Evolutionary conservation across 2,113 vertebrate species (phyloP).

Genomic region (Phocoena sinus): DNA sequence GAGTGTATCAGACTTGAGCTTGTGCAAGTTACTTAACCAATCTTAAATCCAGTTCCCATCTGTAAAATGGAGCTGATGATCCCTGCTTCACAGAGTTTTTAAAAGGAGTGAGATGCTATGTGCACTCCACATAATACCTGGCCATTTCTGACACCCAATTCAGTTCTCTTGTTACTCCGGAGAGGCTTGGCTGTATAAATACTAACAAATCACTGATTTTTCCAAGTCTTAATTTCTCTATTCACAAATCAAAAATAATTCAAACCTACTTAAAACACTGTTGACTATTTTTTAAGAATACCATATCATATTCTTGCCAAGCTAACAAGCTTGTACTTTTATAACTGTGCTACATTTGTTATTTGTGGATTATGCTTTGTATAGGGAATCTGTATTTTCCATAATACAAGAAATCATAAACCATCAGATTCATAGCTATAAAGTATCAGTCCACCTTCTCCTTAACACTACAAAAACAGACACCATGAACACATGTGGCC

Average conservation of each 20-base stretch:
- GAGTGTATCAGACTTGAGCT: not conserved
- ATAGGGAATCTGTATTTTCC: not conserved
- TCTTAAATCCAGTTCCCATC: not conserved
- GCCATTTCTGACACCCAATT: not conserved
- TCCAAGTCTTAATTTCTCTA: conserved; percentile 8
- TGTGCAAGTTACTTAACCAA: not conserved
- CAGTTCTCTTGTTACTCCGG: not conserved
- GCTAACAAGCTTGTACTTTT: not conserved
- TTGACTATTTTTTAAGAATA: not conserved
- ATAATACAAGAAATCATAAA: not conserved
- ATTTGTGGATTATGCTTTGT: not conserved
- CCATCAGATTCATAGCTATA: not conserved
- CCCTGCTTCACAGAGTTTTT: not conserved
- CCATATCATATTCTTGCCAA: not conserved
- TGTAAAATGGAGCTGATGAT: not conserved
- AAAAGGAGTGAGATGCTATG: not conserved
- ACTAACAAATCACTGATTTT: not conserved
- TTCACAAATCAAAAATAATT: conserved; percentile 30
- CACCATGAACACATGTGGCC: not conserved
- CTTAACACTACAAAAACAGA: not conserved
- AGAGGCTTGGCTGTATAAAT: not conserved
- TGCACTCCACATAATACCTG: not conserved
- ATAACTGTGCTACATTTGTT: not conserved
- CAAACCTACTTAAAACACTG: not conserved
- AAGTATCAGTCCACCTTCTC: not conserved